Conservation (phyloP, 1,140 invertebrate genomes). For the Drosophila triauraria region DNA sequence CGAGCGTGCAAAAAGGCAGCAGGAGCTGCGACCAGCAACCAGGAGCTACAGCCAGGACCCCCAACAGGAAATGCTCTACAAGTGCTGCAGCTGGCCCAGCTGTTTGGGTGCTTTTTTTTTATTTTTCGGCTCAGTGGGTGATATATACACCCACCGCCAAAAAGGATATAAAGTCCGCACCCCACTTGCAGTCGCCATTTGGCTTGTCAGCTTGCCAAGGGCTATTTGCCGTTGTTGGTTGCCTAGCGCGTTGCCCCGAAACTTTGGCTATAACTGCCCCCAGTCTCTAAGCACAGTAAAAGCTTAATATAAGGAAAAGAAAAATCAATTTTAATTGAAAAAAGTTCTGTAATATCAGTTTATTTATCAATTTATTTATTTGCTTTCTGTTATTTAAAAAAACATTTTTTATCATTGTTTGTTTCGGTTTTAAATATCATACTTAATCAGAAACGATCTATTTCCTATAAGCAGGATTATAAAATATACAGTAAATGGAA, state of each 20-base stretch:
- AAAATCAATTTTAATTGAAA: not conserved
- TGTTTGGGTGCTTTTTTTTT: constrained; percentile 33
- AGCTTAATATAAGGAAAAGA: not conserved
- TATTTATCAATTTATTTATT: too few species aligned
- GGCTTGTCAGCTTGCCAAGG: constrained; percentile 66
- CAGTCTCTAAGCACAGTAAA: not conserved
- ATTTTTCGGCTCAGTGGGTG: constrained; percentile 18
- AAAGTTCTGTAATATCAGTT: too few species aligned
- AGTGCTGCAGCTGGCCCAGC: constrained; percentile 74
- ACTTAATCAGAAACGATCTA: too few species aligned
- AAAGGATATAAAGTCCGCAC: constrained; percentile 35
- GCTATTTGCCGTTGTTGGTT: constrained; percentile 66
- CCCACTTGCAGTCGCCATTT: constrained; percentile 45
- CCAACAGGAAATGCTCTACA: constrained; percentile 75
- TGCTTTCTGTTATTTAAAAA: too few species aligned
- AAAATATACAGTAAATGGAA: too few species aligned
- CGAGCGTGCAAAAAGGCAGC: constrained; percentile 77
- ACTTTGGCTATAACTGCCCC: constrained; percentile 43
- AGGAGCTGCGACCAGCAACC: constrained; percentile 1
- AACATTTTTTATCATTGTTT: too few species aligned
- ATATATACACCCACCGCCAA: constrained; percentile 7
- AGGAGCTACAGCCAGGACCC: constrained; percentile 4
- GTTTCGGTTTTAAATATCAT: too few species aligned
- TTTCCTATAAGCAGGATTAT: too few species aligned
- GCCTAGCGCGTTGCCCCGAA: constrained; percentile 60